phyloP scores from a whole-genome alignment of 2,797 vertebrate genomes.

The Hemibagrus guttatus region DNA sequence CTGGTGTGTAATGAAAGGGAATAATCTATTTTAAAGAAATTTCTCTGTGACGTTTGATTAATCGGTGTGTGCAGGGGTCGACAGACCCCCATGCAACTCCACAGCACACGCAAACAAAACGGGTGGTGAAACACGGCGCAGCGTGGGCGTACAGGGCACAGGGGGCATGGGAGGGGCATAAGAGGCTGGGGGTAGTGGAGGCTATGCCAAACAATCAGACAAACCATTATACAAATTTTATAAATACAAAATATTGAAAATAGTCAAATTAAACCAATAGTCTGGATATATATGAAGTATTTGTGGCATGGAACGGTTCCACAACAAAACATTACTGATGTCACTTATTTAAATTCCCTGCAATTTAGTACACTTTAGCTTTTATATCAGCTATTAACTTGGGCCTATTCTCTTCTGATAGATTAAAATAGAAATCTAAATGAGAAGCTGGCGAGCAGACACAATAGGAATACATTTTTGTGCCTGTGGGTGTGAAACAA shows the following conservation, averaged over 20 bases:
- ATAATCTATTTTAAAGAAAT: constrained; percentile 57
- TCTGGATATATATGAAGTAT: background rate
- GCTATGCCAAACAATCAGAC: constrained; percentile 37
- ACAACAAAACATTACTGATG: background rate
- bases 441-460: constrained; percentile 49
- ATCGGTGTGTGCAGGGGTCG: constrained; percentile 61
- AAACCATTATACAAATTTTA: constrained; percentile 36
- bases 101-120: constrained; percentile 57
- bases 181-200: constrained; percentile 37
- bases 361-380: constrained; percentile 17
- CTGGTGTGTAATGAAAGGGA: constrained; percentile 47
- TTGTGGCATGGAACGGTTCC: background rate
- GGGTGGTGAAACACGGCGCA: constrained; percentile 53
- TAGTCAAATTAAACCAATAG: background rate
- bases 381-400: constrained; percentile 48
- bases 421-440: constrained; percentile 48
- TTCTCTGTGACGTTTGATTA: constrained; percentile 61
- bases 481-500: constrained; percentile 60
- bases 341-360: background rate
- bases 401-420: constrained; percentile 36
- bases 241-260: background rate
- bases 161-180: constrained; percentile 57
- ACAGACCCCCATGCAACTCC: constrained; percentile 56
- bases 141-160: constrained; percentile 59
- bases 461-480: constrained; percentile 62